Conservation (phyloP, 2,113 vertebrate genomes). For the Scophthalmus maximus region DNA sequence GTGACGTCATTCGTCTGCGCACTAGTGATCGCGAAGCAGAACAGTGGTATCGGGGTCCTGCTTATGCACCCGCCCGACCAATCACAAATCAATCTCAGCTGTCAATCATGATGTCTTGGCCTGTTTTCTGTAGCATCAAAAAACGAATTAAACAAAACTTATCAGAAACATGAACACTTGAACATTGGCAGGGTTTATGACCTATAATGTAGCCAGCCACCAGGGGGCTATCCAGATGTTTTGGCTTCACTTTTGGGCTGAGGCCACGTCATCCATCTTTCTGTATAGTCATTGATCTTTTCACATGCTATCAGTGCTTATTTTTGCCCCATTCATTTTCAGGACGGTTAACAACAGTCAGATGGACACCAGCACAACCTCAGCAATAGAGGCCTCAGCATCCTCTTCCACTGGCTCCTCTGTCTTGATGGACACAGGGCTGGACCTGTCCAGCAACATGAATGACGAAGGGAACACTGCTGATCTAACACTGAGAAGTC, state of each 20-base stretch:
- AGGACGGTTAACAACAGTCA: conserved; percentile 88
- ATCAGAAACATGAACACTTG: too few relatives aligned
- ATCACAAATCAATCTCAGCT: too few relatives aligned
- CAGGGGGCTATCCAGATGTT: not conserved
- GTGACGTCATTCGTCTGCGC: too few relatives aligned
- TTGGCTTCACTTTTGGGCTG: not conserved
- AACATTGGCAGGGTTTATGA: too few relatives aligned
- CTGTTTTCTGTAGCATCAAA: too few relatives aligned
- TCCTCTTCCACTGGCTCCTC: conserved; percentile 68
- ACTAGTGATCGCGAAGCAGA: too few relatives aligned
- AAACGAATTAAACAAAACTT: too few relatives aligned
- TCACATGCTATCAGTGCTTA: not conserved
- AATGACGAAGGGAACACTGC: conserved; percentile 59
- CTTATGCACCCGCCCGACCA: too few relatives aligned
- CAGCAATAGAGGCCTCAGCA: conserved; percentile 63
- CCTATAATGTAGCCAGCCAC: not conserved
- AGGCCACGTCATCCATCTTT: not conserved
- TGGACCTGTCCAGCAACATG: conserved; percentile 65
- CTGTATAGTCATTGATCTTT: not conserved
- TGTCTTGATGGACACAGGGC: conserved; percentile 55
- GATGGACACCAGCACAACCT: conserved; percentile 67
- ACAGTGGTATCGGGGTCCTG: too few relatives aligned
- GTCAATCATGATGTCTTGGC: too few relatives aligned
- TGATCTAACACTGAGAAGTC: conserved; percentile 68
- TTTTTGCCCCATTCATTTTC: conserved; percentile 17